phyloP scores from a whole-genome alignment of 2,797 vertebrate genomes.

The Chromobotia macracanthus region DNA sequence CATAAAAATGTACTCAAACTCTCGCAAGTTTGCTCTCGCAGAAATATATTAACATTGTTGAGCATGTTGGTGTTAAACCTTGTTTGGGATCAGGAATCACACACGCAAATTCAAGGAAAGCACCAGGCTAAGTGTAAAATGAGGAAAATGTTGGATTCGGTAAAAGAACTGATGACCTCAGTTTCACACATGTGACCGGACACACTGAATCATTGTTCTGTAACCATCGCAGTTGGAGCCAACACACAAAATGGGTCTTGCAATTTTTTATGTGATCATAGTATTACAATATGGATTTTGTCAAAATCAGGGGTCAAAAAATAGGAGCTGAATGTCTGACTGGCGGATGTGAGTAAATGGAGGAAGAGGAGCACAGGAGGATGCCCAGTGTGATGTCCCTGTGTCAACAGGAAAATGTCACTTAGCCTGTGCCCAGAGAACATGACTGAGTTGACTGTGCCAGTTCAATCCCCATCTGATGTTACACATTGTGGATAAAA shows the following conservation, averaged over 20 bases:
- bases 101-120: not conserved
- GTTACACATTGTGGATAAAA: constrained; percentile 19
- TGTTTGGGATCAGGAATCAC: not conserved
- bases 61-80: not conserved
- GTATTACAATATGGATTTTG: constrained; percentile 63
- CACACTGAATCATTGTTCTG: not conserved
- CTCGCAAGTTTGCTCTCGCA: no score
- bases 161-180: not conserved
- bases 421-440: constrained; percentile 22
- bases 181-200: not conserved
- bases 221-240: not conserved
- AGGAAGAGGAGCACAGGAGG: constrained; percentile 65
- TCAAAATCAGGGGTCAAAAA: constrained; percentile 64
- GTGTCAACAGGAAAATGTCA: constrained; percentile 42
- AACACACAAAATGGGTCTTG: not conserved
- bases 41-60: no score
- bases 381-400: constrained; percentile 57
- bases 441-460: constrained; percentile 23
- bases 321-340: constrained; percentile 56
- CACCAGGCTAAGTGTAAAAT: not conserved
- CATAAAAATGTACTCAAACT: no score
- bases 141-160: no score
- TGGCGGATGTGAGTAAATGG: constrained; percentile 63
- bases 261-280: constrained; percentile 61
- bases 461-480: constrained; percentile 6